These are phyloP conservation scores for Orchestes rusci DNA, from an alignment of 2,888 invertebrate species.

Conservation along the genomic window DNA sequence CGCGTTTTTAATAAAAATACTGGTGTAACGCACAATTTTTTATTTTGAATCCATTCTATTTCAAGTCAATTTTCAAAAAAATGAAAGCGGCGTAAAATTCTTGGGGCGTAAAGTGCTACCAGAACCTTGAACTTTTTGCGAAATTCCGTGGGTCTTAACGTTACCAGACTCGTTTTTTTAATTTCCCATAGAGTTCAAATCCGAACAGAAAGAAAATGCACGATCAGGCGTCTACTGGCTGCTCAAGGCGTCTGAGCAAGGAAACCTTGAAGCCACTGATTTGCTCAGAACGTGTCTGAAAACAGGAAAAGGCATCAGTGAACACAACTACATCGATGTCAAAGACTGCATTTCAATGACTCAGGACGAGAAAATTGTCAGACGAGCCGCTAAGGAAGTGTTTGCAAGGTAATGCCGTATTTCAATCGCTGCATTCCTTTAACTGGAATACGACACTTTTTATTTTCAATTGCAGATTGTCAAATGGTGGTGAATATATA, in stretches of 20 bases:
- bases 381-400: conserved; percentile 79
- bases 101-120: no score
- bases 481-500: conserved; percentile 80
- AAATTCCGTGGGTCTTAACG: no score
- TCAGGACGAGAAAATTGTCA: conserved; percentile 77
- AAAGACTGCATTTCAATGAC: conserved; percentile 76
- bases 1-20: no score
- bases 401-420: conserved; percentile 79
- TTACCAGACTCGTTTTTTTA: no score
- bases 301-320: conserved; percentile 65
- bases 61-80: no score
- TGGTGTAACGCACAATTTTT: no score
- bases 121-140: no score
- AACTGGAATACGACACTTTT: background rate
- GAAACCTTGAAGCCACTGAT: conserved; percentile 78
- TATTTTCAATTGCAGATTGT: conserved; percentile 52
- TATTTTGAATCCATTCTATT: no score
- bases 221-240: conserved; percentile 84
- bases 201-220: conserved; percentile 67
- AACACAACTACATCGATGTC: conserved; percentile 66
- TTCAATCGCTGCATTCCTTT: no score
- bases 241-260: conserved; percentile 88
- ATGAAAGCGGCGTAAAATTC: no score
- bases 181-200: conserved; percentile 42
- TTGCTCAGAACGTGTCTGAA: conserved; percentile 67